Evolutionary conservation across 2,888 invertebrate genomes (phyloP), one percentile per base, ranked within the genome.

Genomic region (Noctua fimbriata): DNA sequence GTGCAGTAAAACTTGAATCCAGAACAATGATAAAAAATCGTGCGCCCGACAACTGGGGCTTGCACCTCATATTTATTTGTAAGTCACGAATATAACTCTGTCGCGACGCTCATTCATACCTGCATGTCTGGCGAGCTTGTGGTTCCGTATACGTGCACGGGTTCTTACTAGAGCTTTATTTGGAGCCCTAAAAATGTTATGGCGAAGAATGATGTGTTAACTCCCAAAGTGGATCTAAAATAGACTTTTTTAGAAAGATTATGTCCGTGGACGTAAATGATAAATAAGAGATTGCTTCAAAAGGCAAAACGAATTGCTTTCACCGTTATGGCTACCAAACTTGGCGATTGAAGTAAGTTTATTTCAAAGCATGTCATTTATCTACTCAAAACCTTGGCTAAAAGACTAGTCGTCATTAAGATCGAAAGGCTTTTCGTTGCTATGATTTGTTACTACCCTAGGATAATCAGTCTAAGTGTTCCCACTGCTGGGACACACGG

Each of bases 91-190:
- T 90, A 88, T 87, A 87, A 79, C 76, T 78, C 79, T 84, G 90
- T 89, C 89, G 86, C 85, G 85, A 70, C 77, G 85, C 75, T 84
- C 92, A 92, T 92, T 92, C 92, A 92, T 92, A 88, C 86, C 81
- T 75, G 82, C 47, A 67, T 77, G 87, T 86, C 87, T 88, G 84
- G 81, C 76, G 73, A 58, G 69, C 77, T 78, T 69, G 47, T 71
- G 75, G 73, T 82, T 85, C 82, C 82, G 86, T 69, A 73, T 66
- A 60, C 63, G 47, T 72, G 72, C 41, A 16, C 0, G n/a, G 21
- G 14, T 52, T 58, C 21, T 24, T 47, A 65, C 69, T 69, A 47
- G 2, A 72, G 32, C 75, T 28, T 28, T 85, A 36, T 60, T 18
- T 16, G 28, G 41, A 60, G 55, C 58, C 72, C n/a, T 81, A 69